Base-by-base conservation (phyloP, 2,797 vertebrate species). In the Schizothorax lantsangensis region DNA sequence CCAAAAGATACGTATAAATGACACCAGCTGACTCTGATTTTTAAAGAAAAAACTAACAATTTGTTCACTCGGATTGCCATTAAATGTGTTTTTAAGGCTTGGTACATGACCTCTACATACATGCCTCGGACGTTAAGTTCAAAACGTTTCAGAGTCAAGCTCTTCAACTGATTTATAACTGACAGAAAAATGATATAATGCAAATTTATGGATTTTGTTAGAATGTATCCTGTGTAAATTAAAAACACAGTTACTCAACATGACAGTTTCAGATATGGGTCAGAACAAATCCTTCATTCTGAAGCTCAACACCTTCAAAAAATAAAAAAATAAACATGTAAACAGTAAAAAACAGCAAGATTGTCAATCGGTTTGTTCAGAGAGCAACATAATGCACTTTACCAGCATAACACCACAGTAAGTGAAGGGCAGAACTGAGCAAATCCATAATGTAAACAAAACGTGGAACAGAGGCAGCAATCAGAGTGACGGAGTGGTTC, bases 311-410 rank as follows among this genome's bases (percentile, higher is more conserved):
- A 85, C 86, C 87, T 87, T 30, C 40, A 68, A 74, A 80, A 17
- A 64, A 26, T 1, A 14, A 2, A 64, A 11, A 30, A 66, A 68
- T 5, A 17, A 68, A 68, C 66, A 68, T 85, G 91, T 83, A 91
- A 92, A 95, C 92, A 92, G 92, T 93, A 92, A 93, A 89, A 88
- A 87, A 73, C 92, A 92, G 93, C 91, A 90, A 62, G 95, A 95
- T 95, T 95, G 95, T 95, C 95, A 92, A 92, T 91, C 91, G 91
- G 92, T 92, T 86, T 91, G 85, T 91, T 92, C 49, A 54, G 79
- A 89, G 47, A 87, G 83, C 71, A 62, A 83, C 23, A 86, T 87
- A 86, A 89, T 80, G 83, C 88, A 89, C 89, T 88, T 89, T 88
- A 87, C 87, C 84, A 88, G 89, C 62, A 82, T 84, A 54, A 83